A percentile compares a stretch with the other conserved stretches of the same genome.
Conservation (phyloP, 2,888 invertebrate species). For the Rotaria magnacalcarata region DNA sequence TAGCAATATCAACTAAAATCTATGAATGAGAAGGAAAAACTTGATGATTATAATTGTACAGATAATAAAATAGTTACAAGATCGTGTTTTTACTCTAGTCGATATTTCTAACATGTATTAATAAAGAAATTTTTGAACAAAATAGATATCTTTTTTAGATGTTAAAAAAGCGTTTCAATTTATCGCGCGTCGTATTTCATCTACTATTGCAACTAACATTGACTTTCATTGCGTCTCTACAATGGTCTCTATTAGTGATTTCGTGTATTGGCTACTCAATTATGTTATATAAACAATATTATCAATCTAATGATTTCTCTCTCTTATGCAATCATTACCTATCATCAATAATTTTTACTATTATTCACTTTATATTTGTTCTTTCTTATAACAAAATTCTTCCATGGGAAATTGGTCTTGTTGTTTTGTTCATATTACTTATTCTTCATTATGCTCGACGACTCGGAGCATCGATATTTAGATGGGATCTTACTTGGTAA, state of each 20-base stretch:
- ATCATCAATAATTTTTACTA: neutral
- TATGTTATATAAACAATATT: neutral
- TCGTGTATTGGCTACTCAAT: neutral
- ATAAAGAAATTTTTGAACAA: too few relatives aligned
- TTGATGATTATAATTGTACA: too few relatives aligned
- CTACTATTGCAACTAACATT: neutral
- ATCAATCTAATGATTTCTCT: neutral
- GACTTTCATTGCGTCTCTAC: neutral
- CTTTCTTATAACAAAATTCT: neutral
- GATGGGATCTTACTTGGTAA: neutral
- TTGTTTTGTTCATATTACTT: neutral
- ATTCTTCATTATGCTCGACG: neutral
- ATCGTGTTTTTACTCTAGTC: too few relatives aligned
- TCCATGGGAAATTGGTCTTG: conserved; percentile 5
- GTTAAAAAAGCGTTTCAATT: neutral
- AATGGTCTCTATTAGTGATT: neutral
- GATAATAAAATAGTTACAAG: too few relatives aligned
- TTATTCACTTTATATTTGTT: neutral
- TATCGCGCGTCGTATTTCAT: neutral
- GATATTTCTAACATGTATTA: too few relatives aligned
- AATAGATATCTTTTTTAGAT: neutral
- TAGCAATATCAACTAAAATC: neutral
- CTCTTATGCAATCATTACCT: neutral
- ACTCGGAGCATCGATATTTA: neutral
- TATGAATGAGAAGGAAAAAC: too few relatives aligned